Percentiles rank a stretch among this genome's conserved stretches.
Evolutionary conservation across 2,888 invertebrate genomes (phyloP).

Genomic region (Tenthredo distinguenda): DNA sequence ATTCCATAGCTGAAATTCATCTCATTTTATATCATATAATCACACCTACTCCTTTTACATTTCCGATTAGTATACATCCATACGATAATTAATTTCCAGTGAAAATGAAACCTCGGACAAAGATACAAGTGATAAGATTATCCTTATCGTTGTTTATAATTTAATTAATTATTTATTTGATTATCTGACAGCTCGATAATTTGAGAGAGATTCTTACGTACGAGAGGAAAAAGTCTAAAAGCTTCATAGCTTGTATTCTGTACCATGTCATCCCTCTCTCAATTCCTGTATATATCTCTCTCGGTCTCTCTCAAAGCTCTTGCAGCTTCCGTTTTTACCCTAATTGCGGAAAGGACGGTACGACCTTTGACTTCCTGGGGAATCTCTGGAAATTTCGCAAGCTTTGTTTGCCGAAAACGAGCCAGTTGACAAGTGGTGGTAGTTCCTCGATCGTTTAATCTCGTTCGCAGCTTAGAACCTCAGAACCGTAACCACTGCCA

Average conservation of each 20-base stretch:
- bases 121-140: background rate
- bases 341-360: constrained; percentile 48
- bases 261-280: background rate
- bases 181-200: background rate
- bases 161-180: background rate
- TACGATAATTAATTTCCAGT: background rate
- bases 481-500: constrained; percentile 32
- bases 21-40: background rate
- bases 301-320: background rate
- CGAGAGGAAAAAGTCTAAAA: too few species aligned
- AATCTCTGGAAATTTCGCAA: constrained; percentile 44
- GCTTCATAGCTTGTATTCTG: background rate
- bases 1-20: background rate
- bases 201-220: too few species aligned
- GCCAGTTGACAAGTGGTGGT: constrained; percentile 42
- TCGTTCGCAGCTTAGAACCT: constrained; percentile 44
- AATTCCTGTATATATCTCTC: background rate
- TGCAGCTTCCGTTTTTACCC: constrained; percentile 41
- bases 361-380: constrained; percentile 45
- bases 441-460: constrained; percentile 52
- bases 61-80: background rate
- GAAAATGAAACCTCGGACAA: background rate
- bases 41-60: background rate
- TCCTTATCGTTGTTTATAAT: background rate
- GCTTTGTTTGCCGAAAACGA: constrained; percentile 48